phyloP scores from a whole-genome alignment of 2,888 invertebrate species.

The Stenodera caucasica region DNA sequence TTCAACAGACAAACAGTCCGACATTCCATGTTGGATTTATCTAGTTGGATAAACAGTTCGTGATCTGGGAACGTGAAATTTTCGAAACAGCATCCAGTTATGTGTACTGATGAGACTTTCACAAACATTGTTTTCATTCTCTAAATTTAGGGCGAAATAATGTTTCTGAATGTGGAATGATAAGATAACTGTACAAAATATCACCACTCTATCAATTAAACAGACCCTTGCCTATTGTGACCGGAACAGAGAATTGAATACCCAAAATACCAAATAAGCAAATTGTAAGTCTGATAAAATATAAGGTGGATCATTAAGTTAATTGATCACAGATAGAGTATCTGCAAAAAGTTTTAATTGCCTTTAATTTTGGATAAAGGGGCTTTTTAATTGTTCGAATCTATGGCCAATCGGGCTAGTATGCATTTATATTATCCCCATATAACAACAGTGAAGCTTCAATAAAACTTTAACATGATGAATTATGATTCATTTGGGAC shows the following conservation, averaged over 20 bases:
- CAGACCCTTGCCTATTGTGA: background rate
- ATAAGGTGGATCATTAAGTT: no score
- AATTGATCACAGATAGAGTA: no score
- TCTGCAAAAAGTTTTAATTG: no score
- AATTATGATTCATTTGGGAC: conserved; percentile 26
- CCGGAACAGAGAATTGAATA: background rate
- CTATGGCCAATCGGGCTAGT: no score
- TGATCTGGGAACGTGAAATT: conserved; percentile 44
- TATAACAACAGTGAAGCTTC: conserved; percentile 1
- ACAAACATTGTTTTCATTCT: background rate
- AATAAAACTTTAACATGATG: conserved; percentile 26
- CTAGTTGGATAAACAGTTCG: conserved; percentile 46
- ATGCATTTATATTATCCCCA: conserved; percentile 2
- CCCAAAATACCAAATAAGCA: background rate
- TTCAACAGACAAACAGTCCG: conserved; percentile 44
- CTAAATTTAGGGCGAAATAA: background rate
- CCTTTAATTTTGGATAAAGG: no score
- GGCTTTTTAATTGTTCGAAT: no score
- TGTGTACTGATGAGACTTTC: background rate
- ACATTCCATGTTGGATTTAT: conserved; percentile 47
- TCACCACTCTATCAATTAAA: background rate
- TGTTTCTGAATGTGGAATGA: no score
- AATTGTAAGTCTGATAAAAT: no score
- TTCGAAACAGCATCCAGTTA: background rate
- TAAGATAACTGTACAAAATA: no score